Percentiles rank a stretch among this genome's conserved stretches.
These are phyloP conservation scores for Chroicocephalus ridibundus DNA, from an alignment of 2,113 vertebrate genomes.

Conservation along the genomic window DNA sequence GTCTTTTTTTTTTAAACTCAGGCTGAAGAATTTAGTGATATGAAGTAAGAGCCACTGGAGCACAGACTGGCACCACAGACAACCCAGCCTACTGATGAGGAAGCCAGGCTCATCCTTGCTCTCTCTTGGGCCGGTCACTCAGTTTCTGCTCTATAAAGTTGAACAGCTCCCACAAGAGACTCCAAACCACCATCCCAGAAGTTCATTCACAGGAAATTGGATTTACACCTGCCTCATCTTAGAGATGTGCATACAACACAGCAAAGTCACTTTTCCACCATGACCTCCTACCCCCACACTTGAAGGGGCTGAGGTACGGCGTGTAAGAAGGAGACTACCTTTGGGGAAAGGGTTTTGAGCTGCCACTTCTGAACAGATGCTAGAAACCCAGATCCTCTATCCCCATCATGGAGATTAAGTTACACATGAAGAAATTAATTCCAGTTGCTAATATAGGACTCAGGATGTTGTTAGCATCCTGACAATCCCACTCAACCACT, in stretches of 20 bases:
- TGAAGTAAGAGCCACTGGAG: background rate
- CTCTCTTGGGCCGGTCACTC: background rate
- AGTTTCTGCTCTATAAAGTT: background rate
- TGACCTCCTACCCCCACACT: background rate
- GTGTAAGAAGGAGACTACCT: background rate
- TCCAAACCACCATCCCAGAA: background rate
- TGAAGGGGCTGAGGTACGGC: background rate
- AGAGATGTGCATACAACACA: background rate
- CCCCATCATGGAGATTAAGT: background rate
- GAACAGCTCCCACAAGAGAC: background rate
- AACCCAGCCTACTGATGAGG: background rate
- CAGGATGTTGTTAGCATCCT: conserved; percentile 3
- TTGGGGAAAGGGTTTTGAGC: background rate
- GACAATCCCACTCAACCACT: background rate
- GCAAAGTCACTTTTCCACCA: background rate
- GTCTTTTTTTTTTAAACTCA: background rate
- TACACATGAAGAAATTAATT: conserved; percentile 18
- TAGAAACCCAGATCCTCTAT: background rate
- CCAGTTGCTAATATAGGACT: background rate
- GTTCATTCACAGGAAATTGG: background rate
- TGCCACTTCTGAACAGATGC: background rate
- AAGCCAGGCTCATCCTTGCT: background rate
- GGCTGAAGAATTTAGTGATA: background rate
- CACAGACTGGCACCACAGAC: background rate
- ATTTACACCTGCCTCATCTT: background rate